These are phyloP conservation scores for Dyspetes luteomarginatus DNA, from an alignment of 2,888 invertebrate species.

Conservation along the genomic window DNA sequence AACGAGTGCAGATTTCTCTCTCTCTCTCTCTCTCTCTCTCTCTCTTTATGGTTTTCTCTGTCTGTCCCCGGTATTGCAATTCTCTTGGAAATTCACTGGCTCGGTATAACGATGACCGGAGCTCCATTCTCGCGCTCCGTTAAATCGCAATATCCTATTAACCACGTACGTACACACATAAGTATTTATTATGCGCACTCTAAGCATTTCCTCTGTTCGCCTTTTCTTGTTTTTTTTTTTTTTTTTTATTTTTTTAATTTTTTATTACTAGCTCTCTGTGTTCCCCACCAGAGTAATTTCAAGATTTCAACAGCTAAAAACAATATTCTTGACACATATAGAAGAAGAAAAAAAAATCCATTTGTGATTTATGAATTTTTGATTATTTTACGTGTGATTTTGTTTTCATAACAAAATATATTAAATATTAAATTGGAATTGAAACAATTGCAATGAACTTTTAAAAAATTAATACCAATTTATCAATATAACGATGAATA, in stretches of 20 bases:
- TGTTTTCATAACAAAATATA: no score
- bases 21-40: background rate
- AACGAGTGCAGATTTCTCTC: conserved; percentile 31
- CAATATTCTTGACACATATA: background rate
- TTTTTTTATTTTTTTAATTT: no score
- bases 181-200: background rate
- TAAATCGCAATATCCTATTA: conserved; percentile 48
- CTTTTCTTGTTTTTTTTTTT: background rate
- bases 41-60: background rate
- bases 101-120: conserved; percentile 50
- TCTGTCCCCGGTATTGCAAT: conserved; percentile 7
- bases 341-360: background rate
- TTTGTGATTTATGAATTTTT: background rate
- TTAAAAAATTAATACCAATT: no score
- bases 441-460: no score
- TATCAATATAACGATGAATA: no score
- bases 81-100: conserved; percentile 35
- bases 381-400: no score
- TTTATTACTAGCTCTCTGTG: no score
- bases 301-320: background rate
- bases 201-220: background rate
- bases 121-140: conserved; percentile 45
- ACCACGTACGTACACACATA: conserved; percentile 2
- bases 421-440: no score
- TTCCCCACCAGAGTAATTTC: background rate